Evolutionary conservation across 2,113 vertebrate genomes (phyloP).

Genomic region (Dipodomys ordii): DNA sequence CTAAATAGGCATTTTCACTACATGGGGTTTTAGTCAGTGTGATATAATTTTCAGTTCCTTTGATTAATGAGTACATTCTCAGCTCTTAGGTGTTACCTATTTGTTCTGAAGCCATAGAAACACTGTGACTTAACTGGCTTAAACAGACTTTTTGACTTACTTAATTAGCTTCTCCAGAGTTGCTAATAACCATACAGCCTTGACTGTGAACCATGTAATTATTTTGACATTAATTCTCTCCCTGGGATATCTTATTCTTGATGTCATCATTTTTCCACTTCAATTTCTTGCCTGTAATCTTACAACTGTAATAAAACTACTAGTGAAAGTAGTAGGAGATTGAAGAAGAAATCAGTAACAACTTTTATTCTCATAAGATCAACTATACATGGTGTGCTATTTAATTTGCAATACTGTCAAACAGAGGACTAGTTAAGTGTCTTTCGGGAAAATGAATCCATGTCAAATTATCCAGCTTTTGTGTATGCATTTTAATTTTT

Average conservation of each 20-base stretch:
- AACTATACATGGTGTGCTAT: neutral
- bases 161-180: conserved; percentile 87
- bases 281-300: conserved; percentile 77
- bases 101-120: conserved; percentile 82
- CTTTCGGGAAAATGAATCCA: neutral
- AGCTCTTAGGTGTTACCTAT: conserved; percentile 79
- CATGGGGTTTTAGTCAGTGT: conserved; percentile 62
- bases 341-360: neutral
- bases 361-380: neutral
- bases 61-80: conserved; percentile 80
- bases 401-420: neutral
- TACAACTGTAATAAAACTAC: conserved; percentile 73
- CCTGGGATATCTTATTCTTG: conserved; percentile 82
- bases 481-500: neutral
- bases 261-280: conserved; percentile 85
- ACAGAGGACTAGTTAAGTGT: neutral
- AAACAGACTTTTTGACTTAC: conserved; percentile 84
- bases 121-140: conserved; percentile 81
- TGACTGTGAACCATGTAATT: conserved; percentile 86
- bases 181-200: conserved; percentile 85
- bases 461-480: neutral
- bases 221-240: conserved; percentile 87
- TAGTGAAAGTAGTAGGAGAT: conserved; percentile 51
- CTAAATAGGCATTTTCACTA: conserved; percentile 72
- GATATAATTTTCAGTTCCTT: conserved; percentile 79